Base-by-base conservation (phyloP, 2,888 invertebrate species). In the Platycnemis pennipes region DNA sequence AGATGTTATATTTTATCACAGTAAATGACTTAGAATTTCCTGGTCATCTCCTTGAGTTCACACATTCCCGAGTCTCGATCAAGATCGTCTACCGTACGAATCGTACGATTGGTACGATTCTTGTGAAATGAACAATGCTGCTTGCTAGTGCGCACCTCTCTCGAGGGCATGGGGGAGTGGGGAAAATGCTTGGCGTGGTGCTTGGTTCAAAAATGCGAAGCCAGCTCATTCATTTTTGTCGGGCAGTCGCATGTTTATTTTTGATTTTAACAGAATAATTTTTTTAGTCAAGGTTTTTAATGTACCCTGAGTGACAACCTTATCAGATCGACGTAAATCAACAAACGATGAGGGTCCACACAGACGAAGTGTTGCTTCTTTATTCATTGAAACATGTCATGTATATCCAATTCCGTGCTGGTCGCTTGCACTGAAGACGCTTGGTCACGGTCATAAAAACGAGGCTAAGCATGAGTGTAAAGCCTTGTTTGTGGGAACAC, bases 321-420 rank as follows among this genome's bases (percentile, higher is more conserved):
- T 91, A 45, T 91, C 44, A 37, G 45, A 44, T 11, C 26, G n/a
- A 13, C 63, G 63, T 63, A 42, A 63, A 91, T 63, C 91, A 91
- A 42, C 91, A 45, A 89, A 89, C n/a, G 22, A 91, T 91, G 91
- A 69, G 69, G 44, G 22, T 37, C n/a, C 63, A 26, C 22, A 42
- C 45, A 8, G 56, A 89, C 42, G 44, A 63, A 56, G 53, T 63
- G 44, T 69, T 69, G 77, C 37, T 37, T 37, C n/a, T 77, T 37
- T 77, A 37, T 77, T 16, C 77, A 37, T 77, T n/a, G 1, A 0
- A 77, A 11, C 31, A 37, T 77, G 8, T 77, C 37, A 13, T 37
- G 31, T 77, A 13, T 37, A 37, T 77, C 11, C 31, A 11, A 2
- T 13, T 31, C 11, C 26, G 77, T 77, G 77, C 77, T 26, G 37